Percentiles rank a stretch among this genome's conserved stretches.
phyloP scores from a whole-genome alignment of 2,888 invertebrate species.

The Cerastis rubricosa region DNA sequence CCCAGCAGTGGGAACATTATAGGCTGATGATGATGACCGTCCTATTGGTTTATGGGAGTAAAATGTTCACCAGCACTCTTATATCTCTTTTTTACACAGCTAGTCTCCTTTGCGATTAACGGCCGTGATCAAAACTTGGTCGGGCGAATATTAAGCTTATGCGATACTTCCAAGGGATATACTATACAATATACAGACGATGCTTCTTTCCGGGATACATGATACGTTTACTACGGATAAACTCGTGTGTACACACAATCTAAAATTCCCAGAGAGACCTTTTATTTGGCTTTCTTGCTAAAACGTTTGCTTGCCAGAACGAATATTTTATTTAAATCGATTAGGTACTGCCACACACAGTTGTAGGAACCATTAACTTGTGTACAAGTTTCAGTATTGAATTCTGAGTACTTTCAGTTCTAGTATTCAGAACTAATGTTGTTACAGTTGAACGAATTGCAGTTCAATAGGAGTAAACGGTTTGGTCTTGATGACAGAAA shows the following conservation, averaged over 20 bases:
- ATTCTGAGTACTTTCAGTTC: slow-evolving; percentile 34
- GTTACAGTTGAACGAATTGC: background rate
- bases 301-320: slow-evolving; percentile 25
- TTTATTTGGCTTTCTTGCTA: slow-evolving; percentile 7
- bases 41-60: background rate
- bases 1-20: too few species aligned
- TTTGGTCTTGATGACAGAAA: background rate
- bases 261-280: background rate
- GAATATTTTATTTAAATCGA: slow-evolving; percentile 35
- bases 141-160: background rate
- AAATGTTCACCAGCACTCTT: background rate
- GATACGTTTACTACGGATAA: background rate
- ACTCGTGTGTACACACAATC: background rate
- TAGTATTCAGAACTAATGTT: slow-evolving; percentile 25
- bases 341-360: slow-evolving; percentile 16
- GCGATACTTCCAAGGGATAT: background rate
- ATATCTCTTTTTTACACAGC: background rate
- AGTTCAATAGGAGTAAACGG: background rate
- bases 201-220: background rate
- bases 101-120: background rate
- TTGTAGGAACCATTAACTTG: slow-evolving; percentile 21
- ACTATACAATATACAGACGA: too few species aligned
- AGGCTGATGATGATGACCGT: too few species aligned
- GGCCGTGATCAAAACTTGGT: slow-evolving; percentile 4
- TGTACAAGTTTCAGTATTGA: slow-evolving; percentile 19